These are phyloP conservation scores for Piezodorus guildinii DNA, from an alignment of 1,140 invertebrate genomes.

Conservation along the genomic window DNA sequence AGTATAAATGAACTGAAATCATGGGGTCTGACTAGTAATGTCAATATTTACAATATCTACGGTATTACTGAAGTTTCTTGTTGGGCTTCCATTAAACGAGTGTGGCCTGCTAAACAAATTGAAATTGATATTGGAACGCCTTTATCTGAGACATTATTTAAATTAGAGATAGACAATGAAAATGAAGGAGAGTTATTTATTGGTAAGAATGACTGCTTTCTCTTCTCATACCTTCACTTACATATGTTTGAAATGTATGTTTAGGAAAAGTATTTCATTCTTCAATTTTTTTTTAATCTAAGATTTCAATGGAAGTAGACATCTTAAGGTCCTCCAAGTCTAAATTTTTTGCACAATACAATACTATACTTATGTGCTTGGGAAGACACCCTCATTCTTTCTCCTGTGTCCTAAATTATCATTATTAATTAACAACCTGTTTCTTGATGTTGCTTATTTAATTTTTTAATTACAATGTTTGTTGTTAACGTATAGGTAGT, in stretches of 20 bases:
- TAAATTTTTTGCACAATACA: no score
- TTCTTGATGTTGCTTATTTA: slow-evolving; percentile 7
- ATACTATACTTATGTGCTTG: no score
- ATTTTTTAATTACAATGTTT: not conserved
- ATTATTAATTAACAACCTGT: no score
- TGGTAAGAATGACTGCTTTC: slow-evolving; percentile 32
- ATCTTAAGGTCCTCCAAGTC: no score
- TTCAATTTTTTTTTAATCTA: no score
- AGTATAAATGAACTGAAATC: slow-evolving; percentile 32
- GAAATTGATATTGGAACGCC: slow-evolving; percentile 39
- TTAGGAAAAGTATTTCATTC: no score
- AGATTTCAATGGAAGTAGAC: no score
- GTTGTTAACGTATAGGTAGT: slow-evolving; percentile 41
- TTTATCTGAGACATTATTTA: slow-evolving; percentile 48
- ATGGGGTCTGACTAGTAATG: slow-evolving; percentile 39
- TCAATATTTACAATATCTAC: slow-evolving; percentile 63
- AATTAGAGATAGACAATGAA: slow-evolving; percentile 35
- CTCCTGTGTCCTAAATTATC: no score
- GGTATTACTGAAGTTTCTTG: slow-evolving; percentile 75
- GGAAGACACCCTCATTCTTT: no score
- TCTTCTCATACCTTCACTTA: no score
- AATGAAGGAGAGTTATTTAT: slow-evolving; percentile 45
- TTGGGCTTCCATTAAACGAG: slow-evolving; percentile 56
- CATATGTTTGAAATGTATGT: no score
- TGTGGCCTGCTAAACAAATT: slow-evolving; percentile 34